A percentile compares a stretch with the other conserved stretches of the same genome.
phyloP scores from a whole-genome alignment of 2,113 vertebrate genomes.

The Megaceryle torquata region DNA sequence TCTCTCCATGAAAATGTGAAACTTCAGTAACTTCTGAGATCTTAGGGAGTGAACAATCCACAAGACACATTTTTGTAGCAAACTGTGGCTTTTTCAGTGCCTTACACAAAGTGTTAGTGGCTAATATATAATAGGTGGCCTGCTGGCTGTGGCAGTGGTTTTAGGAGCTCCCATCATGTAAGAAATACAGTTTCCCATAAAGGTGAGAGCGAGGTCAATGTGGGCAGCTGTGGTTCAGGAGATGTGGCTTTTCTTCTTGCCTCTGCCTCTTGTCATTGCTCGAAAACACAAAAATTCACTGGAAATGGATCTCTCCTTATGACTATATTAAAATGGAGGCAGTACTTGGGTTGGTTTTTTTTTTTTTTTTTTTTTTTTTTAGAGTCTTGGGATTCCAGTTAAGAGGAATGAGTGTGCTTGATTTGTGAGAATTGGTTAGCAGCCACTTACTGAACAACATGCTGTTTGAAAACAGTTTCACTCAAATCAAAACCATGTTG shows the following conservation, averaged over 20 bases:
- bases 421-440: neutral
- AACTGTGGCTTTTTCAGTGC: neutral
- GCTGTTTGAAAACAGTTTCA: neutral
- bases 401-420: neutral
- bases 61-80: neutral
- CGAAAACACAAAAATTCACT: neutral
- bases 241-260: neutral
- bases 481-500: neutral
- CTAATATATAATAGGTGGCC: neutral
- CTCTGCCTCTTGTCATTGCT: neutral
- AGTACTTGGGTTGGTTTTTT: neutral
- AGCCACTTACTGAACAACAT: neutral
- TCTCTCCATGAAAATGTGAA: neutral
- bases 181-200: neutral
- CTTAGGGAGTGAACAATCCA: neutral
- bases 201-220: neutral
- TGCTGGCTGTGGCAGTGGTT: neutral
- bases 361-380: neutral
- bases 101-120: neutral
- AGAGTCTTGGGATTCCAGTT: neutral
- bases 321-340: neutral
- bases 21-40: neutral
- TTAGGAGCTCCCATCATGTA: neutral
- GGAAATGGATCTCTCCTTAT: neutral
- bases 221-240: neutral